These are phyloP conservation scores for Aphidius ervi DNA, from an alignment of 1,140 invertebrate species.

Conservation along the genomic window DNA sequence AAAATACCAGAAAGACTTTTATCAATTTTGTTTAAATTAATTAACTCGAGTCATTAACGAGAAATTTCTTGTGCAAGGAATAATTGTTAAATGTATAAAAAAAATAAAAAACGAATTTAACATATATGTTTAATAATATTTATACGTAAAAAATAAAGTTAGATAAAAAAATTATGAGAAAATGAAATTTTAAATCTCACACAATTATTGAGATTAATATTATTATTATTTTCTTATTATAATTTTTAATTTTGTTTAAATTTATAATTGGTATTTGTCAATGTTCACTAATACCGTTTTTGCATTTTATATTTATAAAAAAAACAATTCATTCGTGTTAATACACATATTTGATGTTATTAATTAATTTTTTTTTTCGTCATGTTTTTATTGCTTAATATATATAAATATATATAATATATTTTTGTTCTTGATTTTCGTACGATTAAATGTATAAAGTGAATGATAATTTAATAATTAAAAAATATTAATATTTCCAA, in stretches of 20 bases:
- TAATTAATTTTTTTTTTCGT: no score
- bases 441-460: slow-evolving; percentile 23
- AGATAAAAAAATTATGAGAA: slow-evolving; percentile 11
- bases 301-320: no score
- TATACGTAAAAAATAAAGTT: slow-evolving; percentile 38
- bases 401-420: no score
- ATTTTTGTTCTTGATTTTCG: not conserved
- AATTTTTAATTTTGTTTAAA: no score
- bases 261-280: no score
- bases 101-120: slow-evolving; percentile 37
- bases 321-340: no score
- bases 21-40: slow-evolving; percentile 24
- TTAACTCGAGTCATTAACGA: slow-evolving; percentile 37
- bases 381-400: no score
- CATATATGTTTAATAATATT: slow-evolving; percentile 48
- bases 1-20: not conserved
- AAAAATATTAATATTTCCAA: slow-evolving; percentile 15
- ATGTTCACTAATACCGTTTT: no score
- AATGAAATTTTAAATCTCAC: slow-evolving; percentile 27
- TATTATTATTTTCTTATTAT: no score
- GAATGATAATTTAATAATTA: slow-evolving; percentile 16
- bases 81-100: slow-evolving; percentile 44
- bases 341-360: no score
- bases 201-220: slow-evolving; percentile 27
- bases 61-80: slow-evolving; percentile 43